These are phyloP conservation scores for Chiridota heheva DNA, from an alignment of 35 echinoderm and acorn worm genomes.

Conservation along the genomic window DNA sequence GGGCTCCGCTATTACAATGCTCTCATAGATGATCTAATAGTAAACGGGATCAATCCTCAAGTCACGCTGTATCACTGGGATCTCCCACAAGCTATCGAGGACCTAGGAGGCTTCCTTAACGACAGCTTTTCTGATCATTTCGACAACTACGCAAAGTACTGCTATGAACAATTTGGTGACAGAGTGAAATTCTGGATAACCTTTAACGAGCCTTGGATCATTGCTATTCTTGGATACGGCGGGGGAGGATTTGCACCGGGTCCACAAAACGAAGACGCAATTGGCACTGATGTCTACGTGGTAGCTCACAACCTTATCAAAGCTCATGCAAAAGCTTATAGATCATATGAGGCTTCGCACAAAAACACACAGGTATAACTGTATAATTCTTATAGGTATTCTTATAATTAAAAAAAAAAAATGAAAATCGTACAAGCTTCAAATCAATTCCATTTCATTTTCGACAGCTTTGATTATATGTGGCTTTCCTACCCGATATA, in stretches of 20 bases:
- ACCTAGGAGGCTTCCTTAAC: constrained; percentile 65
- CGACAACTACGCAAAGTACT: constrained; percentile 73
- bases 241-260: constrained; percentile 71
- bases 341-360: constrained; percentile 48
- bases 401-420: no score
- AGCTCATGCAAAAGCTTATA: constrained; percentile 67
- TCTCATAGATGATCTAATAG: constrained; percentile 66
- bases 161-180: constrained; percentile 69
- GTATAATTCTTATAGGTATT: no score
- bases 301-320: constrained; percentile 76
- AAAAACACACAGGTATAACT: constrained; percentile 26
- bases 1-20: constrained; percentile 78
- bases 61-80: constrained; percentile 94
- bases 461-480: no score
- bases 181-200: constrained; percentile 86
- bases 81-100: constrained; percentile 72
- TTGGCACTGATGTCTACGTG: constrained; percentile 49
- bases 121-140: constrained; percentile 56
- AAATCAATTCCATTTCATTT: no score
- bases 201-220: constrained; percentile 93
- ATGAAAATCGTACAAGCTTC: no score
- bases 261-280: neutral
- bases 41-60: constrained; percentile 70
- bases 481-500: no score
- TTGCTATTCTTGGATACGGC: constrained; percentile 72